A percentile compares a stretch with the other conserved stretches of the same genome.
phyloP scores from a whole-genome alignment of 2,888 invertebrate genomes.

The Saturnia japonica region DNA sequence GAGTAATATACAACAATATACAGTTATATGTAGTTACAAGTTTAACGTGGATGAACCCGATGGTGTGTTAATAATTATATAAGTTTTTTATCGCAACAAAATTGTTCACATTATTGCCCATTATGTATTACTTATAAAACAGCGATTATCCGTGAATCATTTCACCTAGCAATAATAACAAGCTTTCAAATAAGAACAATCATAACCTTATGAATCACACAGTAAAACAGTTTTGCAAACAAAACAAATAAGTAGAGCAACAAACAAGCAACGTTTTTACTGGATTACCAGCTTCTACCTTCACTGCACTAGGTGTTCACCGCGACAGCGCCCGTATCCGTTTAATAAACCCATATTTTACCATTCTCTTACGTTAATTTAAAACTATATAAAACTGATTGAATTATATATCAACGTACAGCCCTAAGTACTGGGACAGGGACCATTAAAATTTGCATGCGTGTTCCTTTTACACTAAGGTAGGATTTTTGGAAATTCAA shows the following conservation, averaged over 20 bases:
- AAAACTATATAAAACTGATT: no score
- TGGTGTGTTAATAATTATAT: no score
- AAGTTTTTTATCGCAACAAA: background rate
- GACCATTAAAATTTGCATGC: no score
- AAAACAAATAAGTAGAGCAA: background rate
- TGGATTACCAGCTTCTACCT: background rate
- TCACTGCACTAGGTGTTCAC: background rate
- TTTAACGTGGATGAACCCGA: no score
- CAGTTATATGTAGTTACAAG: no score
- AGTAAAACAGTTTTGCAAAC: background rate
- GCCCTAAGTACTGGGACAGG: no score
- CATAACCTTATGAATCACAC: background rate
- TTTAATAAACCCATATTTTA: no score
- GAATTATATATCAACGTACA: no score
- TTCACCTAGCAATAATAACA: background rate
- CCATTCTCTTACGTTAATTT: no score
- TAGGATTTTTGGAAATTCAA: no score
- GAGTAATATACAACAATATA: no score
- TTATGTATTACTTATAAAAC: conserved; percentile 2
- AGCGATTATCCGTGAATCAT: background rate
- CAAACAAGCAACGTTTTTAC: background rate
- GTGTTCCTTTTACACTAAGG: no score
- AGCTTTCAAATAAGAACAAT: background rate
- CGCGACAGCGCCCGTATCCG: background rate
- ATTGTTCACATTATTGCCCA: background rate